Base-by-base conservation (phyloP, 2,888 invertebrate genomes). In the Thecocarcelia acutangulata region DNA sequence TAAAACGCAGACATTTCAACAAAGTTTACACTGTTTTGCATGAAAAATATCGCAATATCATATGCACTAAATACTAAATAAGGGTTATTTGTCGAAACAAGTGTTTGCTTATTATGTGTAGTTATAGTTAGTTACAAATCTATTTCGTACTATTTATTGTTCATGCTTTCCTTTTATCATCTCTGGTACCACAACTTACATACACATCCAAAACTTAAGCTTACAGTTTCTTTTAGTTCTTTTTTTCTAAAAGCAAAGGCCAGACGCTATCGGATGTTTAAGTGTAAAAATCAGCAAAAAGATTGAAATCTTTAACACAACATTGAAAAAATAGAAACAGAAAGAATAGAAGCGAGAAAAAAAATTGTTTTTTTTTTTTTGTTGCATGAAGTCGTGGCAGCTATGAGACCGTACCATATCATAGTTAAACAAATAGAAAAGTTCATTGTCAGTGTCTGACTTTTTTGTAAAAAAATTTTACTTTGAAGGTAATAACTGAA, bases 241-340 rank as follows among this genome's bases (percentile, higher is more conserved):
- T 52, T 50, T 44, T 42, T 8, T n/a, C 17, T 8, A 33, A 46
- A 44, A 52, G 40, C 40, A 63, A 48, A 37, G 17, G 21, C 33
- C 56, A 61, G 42, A 33, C 46, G 19, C 17, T 63, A 76, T 68
- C 56, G n/a, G 24, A 8, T 73, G 61, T 54, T 66, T 73, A 59
- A 78, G 82, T 78, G 81, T 74, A 64, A 74, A 82, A 82, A 77
- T 74, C 73, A 78, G 33, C 74, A 54, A 46, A 66, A 59, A 78
- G 73, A 82, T 78, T 63, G 44, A 78, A 70, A 77, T 77, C 73
- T 81, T 58, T 24, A 72, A 68, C n/a, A 56, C 40, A 40, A 58
- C 33, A 40, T 42, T 13, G 21, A 17, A 56, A 69, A 54, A 66
- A 46, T 44, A 59, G 58, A 40, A 52, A 66, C 15, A 44, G 1